These are phyloP conservation scores for Microchrysa polita DNA, from an alignment of 2,888 invertebrate genomes.

Conservation along the genomic window DNA sequence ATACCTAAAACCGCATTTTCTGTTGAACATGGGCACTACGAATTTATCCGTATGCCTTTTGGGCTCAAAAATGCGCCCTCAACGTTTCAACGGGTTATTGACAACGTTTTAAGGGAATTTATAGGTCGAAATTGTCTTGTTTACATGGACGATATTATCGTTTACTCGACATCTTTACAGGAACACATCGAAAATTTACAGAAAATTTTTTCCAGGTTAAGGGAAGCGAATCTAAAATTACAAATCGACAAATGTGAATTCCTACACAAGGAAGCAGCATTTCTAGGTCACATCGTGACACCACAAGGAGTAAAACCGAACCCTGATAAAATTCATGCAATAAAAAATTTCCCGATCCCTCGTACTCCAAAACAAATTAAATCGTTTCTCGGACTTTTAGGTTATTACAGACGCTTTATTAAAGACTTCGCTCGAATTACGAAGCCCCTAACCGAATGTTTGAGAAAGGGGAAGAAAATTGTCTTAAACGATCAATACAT, in stretches of 20 bases:
- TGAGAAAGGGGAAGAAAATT: constrained; percentile 49
- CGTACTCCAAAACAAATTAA: constrained; percentile 37
- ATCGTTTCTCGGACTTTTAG: constrained; percentile 53
- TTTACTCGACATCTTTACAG: constrained; percentile 20
- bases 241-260: constrained; percentile 50
- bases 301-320: constrained; percentile 57
- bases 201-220: background rate
- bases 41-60: too few species aligned
- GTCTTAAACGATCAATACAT: constrained; percentile 37
- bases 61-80: too few species aligned
- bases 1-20: too few species aligned
- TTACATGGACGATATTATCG: constrained; percentile 52
- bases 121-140: too few species aligned
- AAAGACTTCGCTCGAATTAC: constrained; percentile 50
- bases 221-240: background rate
- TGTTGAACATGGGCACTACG: too few species aligned
- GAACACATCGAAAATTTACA: background rate
- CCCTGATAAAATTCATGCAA: constrained; percentile 55
- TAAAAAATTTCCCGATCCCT: constrained; percentile 45
- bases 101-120: too few species aligned
- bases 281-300: constrained; percentile 57
- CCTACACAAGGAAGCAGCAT: constrained; percentile 53
- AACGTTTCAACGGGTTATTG: too few species aligned
- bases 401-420: constrained; percentile 52
- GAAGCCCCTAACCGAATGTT: constrained; percentile 49